Conservation (phyloP, 2,888 invertebrate species). For the Nipponacmea schrenckii region DNA sequence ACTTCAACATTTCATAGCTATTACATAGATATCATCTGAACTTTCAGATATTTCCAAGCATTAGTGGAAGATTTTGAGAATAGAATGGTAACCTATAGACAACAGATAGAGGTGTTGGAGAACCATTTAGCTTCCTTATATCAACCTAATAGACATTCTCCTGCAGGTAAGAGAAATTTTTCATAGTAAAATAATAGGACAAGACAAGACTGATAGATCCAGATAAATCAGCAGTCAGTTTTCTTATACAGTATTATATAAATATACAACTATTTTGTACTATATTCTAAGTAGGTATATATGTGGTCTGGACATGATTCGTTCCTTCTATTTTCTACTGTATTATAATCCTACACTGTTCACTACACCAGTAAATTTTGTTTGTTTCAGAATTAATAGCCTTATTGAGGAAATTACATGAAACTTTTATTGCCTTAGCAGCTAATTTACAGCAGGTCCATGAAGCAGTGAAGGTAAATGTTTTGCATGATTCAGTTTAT, state of each 20-base stretch:
- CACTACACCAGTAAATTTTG: no score
- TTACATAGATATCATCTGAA: no score
- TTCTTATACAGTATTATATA: no score
- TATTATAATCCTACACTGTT: no score
- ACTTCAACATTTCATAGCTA: no score
- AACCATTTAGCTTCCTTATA: constrained; percentile 78
- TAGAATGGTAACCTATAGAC: constrained; percentile 76
- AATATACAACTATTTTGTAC: no score
- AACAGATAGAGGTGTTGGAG: constrained; percentile 80
- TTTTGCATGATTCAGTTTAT: no score
- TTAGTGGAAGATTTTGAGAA: constrained; percentile 78
- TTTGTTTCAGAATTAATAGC: constrained; percentile 77
- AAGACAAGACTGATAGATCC: not conserved
- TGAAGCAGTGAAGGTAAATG: constrained; percentile 73
- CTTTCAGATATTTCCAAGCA: constrained; percentile 73
- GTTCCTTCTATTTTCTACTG: no score
- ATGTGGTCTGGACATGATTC: no score
- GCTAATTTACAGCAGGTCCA: constrained; percentile 86
- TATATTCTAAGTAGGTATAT: no score
- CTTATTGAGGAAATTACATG: constrained; percentile 84
- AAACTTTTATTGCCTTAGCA: constrained; percentile 87
- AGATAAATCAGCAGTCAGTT: no score
- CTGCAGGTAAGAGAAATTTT: constrained; percentile 73
- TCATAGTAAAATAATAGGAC: not conserved
- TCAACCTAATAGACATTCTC: constrained; percentile 75